Evolutionary conservation across 1,140 invertebrate genomes (phyloP), one percentile per base, ranked within the genome.

Genomic region (Trichonephila inaurata): DNA sequence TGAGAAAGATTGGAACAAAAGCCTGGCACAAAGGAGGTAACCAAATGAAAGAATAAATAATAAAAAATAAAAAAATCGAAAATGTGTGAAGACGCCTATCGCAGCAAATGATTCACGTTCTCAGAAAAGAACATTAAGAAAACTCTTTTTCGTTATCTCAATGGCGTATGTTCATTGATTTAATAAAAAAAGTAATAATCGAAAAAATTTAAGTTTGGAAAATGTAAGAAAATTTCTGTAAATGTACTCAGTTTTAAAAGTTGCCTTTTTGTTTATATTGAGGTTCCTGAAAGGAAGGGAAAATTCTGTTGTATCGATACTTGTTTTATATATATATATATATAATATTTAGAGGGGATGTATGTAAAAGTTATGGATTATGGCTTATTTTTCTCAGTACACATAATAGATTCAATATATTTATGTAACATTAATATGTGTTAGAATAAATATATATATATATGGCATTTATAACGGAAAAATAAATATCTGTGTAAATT

Each of bases 131-230:
- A 24, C 90, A 85, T 91, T 83, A 85, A 51, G 81, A 51, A 64
- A 44, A 44, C 21, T 28, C 58, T 51, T 89, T 16, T 12, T 19
- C 82, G 82, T 85, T 58, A 85, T 85, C 82, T 60, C 44, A 4
- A 58, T 28, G 82, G 19, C 82, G 44, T 81, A 90, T 90, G 88
- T 60, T 90, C 62, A 90, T 90, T 77, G 88, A 90, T 69, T 69
- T 69, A 81, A 83, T 44, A n/a, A 83, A 83, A 83, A 51, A 83
- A 51, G 28, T 72, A 24, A 24, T 40, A 40, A 40, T 40, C 33
- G 28, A 51, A 44, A 82, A 81, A 69, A 24, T 72, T 69, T 87
- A 62, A 87, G 44, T 40, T 14, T 18, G 16, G 85, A 51, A 69
- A 69, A 90, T 51, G 88, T 28, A 40, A 90, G 40, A 83, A 83